Conservation (phyloP, 2,113 vertebrate species). For the Phyllostomus hastatus region DNA sequence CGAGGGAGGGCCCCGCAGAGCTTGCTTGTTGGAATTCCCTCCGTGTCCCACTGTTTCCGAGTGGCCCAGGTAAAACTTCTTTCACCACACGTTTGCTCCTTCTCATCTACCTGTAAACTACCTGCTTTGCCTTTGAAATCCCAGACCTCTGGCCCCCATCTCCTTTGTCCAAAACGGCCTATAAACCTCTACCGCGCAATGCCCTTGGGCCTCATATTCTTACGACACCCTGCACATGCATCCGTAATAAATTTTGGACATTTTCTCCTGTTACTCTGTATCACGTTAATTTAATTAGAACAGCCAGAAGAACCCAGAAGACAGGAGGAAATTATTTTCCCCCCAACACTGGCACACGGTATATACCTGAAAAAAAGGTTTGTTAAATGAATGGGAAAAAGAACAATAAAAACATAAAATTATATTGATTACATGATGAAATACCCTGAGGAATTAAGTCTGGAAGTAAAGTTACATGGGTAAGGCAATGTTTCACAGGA, state of each 20-base stretch:
- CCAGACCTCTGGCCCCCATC: background rate
- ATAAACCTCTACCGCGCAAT: background rate
- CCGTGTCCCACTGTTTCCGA: background rate
- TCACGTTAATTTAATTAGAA: background rate
- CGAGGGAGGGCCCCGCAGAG: background rate
- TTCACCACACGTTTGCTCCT: background rate
- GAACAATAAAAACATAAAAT: background rate
- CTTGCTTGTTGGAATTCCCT: background rate
- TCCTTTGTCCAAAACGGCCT: background rate
- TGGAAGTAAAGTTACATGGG: background rate
- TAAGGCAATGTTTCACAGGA: background rate
- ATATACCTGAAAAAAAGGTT: background rate
- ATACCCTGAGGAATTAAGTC: background rate
- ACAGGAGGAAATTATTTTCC: background rate
- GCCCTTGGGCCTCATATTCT: background rate
- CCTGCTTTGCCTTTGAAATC: background rate
- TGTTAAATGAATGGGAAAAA: background rate
- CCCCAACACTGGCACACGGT: background rate
- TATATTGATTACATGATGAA: background rate
- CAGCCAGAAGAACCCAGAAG: background rate
- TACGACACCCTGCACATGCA: background rate
- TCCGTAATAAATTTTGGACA: background rate
- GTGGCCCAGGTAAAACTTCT: background rate
- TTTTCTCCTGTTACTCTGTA: background rate
- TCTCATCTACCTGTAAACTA: background rate